These are phyloP conservation scores for Pristionchus arcanus DNA, from an alignment of 2,888 invertebrate genomes.

Conservation along the genomic window DNA sequence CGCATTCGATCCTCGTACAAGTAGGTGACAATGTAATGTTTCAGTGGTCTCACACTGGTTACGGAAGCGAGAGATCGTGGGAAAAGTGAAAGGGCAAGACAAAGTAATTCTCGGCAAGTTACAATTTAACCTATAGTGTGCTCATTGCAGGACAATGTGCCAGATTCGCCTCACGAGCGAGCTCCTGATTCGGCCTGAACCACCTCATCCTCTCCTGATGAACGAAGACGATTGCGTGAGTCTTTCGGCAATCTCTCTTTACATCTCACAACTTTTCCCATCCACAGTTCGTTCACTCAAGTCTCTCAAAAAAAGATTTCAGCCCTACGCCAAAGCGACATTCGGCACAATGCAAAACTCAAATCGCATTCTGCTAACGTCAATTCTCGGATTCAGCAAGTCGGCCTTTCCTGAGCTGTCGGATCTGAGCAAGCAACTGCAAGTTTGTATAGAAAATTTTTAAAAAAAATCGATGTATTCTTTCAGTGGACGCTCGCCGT, in stretches of 20 bases:
- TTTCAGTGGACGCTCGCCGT: neutral
- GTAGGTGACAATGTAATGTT: neutral
- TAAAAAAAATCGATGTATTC: neutral
- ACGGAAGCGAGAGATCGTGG: too few species aligned
- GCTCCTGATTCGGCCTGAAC: neutral
- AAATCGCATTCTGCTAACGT: neutral
- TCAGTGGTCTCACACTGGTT: too few species aligned
- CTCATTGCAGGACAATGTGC: neutral
- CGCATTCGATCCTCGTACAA: neutral
- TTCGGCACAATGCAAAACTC: neutral
- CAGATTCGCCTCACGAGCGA: neutral
- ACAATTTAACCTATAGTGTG: neutral
- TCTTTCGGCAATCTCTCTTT: too few species aligned
- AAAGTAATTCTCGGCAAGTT: too few species aligned
- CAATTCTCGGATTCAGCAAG: neutral
- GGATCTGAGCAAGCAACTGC: neutral
- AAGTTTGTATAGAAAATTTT: neutral
- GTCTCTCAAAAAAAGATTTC: neutral
- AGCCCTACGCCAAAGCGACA: neutral
- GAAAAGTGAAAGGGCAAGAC: too few species aligned
- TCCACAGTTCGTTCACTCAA: too few species aligned
- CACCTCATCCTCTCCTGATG: neutral
- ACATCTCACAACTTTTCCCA: too few species aligned
- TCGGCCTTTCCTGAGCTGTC: constrained; percentile 7
- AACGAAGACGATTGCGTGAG: constrained; percentile 25